phyloP scores from a whole-genome alignment of 2,113 vertebrate species.

The Pantherophis guttatus region DNA sequence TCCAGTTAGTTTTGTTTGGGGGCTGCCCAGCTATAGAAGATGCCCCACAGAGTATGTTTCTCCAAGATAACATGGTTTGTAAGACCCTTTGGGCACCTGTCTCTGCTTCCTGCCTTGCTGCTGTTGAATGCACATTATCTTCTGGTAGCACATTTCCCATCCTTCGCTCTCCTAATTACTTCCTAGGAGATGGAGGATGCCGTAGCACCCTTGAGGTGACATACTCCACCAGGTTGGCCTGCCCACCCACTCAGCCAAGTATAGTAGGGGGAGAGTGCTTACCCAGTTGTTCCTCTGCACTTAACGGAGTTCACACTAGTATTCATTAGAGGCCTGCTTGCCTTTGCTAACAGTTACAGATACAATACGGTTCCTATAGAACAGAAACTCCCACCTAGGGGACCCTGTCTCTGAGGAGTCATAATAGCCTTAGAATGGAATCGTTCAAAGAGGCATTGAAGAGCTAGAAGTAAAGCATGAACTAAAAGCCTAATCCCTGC shows the following conservation, averaged over 20 bases:
- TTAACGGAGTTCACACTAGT: background rate
- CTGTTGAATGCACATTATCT: constrained; percentile 24
- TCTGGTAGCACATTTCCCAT: background rate
- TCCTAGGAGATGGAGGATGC: background rate
- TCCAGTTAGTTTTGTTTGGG: constrained; percentile 39
- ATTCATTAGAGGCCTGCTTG: background rate
- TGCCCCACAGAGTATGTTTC: constrained; percentile 29
- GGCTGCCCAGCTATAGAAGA: constrained; percentile 36
- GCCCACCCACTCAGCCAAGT: background rate
- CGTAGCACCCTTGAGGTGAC: background rate
- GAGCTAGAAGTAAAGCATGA: background rate
- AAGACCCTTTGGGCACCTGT: constrained; percentile 34
- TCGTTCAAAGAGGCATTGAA: background rate
- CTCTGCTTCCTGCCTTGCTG: constrained; percentile 29
- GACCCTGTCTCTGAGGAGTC: background rate
- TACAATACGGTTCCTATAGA: background rate
- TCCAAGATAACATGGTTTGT: constrained; percentile 42
- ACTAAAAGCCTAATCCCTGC: background rate
- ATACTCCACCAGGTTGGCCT: background rate
- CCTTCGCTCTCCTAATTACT: constrained; percentile 10
- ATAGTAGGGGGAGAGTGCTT: background rate
- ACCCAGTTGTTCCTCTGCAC: background rate
- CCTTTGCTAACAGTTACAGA: background rate
- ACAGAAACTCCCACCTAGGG: background rate
- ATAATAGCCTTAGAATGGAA: background rate